Evolutionary conservation across 2,113 vertebrate species (phyloP).

Genomic region (Coracopsis vasa): DNA sequence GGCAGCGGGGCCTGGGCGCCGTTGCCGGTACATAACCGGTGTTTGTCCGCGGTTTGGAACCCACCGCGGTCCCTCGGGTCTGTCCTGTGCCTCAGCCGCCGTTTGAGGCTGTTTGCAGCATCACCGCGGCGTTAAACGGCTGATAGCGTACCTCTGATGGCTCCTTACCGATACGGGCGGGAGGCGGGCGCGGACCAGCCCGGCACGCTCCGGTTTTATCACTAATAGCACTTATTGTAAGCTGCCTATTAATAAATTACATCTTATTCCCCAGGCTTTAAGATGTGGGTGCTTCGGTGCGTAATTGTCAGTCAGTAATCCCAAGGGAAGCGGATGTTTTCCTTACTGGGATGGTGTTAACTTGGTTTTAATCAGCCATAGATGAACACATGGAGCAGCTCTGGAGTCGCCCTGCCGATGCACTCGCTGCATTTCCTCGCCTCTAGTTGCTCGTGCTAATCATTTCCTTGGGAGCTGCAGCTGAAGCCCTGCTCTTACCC

Average conservation of each 20-base stretch:
- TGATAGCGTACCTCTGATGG: neutral
- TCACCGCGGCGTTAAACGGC: too few relatives aligned
- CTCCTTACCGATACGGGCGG: too few relatives aligned
- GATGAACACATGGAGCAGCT: rapidly evolving
- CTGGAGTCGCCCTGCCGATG: neutral
- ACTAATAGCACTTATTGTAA: neutral
- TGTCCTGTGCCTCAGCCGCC: neutral
- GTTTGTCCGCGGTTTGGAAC: rapidly evolving
- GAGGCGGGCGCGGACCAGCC: neutral
- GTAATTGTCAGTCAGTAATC: neutral
- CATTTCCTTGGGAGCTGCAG: neutral
- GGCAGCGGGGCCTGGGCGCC: too few relatives aligned
- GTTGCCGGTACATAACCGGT: neutral
- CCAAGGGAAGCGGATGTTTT: rapidly evolving
- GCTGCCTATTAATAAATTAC: rapidly evolving
- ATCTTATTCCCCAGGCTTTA: rapidly evolving
- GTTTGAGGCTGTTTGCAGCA: neutral
- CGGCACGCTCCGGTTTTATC: rapidly evolving
- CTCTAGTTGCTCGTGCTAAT: neutral
- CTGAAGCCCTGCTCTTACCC: neutral
- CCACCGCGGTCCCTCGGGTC: rapidly evolving
- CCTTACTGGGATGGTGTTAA: neutral
- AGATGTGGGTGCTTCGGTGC: rapidly evolving
- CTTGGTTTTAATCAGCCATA: rapidly evolving
- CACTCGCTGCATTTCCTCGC: rapidly evolving